phyloP scores from a whole-genome alignment of 2,113 vertebrate genomes.

The Microtus ochrogaster region DNA sequence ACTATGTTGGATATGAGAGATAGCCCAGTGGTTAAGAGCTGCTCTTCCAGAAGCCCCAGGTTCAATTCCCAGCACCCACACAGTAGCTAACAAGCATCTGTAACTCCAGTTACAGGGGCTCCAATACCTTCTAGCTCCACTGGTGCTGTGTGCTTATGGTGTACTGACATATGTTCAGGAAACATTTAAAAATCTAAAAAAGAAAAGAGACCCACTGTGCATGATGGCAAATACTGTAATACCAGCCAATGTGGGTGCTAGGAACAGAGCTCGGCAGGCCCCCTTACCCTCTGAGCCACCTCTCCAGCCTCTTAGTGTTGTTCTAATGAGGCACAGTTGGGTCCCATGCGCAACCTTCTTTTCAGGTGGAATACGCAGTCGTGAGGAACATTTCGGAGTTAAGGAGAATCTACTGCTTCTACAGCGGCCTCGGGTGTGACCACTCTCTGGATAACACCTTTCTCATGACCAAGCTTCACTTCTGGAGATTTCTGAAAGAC shows the following conservation, averaged over 20 bases:
- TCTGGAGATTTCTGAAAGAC: conserved; percentile 95
- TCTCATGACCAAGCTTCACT: conserved; percentile 90
- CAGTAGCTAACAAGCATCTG: neutral
- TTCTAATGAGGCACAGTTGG: conserved; percentile 13
- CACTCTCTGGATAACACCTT: conserved; percentile 86
- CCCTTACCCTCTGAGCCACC: neutral
- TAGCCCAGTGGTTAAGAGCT: neutral
- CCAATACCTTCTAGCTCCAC: too few species aligned
- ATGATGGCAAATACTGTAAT: neutral
- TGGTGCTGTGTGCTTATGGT: too few species aligned
- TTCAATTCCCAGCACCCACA: neutral
- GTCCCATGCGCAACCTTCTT: neutral
- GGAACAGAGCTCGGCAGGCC: neutral
- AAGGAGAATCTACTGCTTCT: conserved; percentile 91
- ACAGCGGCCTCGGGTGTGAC: conserved; percentile 90
- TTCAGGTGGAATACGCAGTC: conserved; percentile 90
- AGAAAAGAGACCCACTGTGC: neutral
- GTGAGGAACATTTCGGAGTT: conserved; percentile 87
- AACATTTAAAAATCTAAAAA: neutral
- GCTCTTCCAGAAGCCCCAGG: neutral
- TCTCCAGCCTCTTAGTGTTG: neutral
- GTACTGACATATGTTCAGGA: neutral
- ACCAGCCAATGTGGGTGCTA: neutral
- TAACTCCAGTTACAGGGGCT: neutral
- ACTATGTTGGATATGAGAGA: neutral